Conservation (phyloP, 2,797 vertebrate genomes). For the Notolepis coatsorum region DNA sequence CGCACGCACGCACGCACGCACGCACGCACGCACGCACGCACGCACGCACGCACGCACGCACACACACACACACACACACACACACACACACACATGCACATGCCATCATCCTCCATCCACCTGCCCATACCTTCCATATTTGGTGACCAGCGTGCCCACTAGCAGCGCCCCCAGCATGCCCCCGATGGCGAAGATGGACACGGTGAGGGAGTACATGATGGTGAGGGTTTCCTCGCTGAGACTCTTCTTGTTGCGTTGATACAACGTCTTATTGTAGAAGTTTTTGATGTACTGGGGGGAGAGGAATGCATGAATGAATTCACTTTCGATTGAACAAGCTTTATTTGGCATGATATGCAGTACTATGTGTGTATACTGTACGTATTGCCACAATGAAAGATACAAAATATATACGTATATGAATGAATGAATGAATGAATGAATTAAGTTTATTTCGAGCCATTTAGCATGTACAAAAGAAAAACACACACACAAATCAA, state of each 20-base stretch:
- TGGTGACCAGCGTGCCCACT: slow-evolving; percentile 85
- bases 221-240: slow-evolving; percentile 73
- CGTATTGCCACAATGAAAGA: no score
- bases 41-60: neutral
- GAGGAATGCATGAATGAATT: neutral
- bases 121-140: slow-evolving; percentile 84
- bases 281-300: slow-evolving; percentile 86
- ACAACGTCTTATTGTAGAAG: slow-evolving; percentile 89
- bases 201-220: slow-evolving; percentile 87
- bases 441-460: neutral
- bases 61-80: neutral
- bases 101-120: neutral
- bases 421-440: neutral
- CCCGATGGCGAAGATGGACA: slow-evolving; percentile 90
- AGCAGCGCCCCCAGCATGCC: slow-evolving; percentile 86
- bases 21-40: neutral
- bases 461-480: no score
- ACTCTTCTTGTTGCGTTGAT: slow-evolving; percentile 61
- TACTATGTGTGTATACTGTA: no score
- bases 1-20: neutral
- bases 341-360: no score
- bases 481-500: no score
- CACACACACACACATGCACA: neutral
- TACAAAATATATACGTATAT: neutral
- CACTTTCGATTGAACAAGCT: no score